A percentile compares a stretch with the other conserved stretches of the same genome.
phyloP scores from a whole-genome alignment of 1,140 invertebrate species.

The Tetragnatha versicolor region DNA sequence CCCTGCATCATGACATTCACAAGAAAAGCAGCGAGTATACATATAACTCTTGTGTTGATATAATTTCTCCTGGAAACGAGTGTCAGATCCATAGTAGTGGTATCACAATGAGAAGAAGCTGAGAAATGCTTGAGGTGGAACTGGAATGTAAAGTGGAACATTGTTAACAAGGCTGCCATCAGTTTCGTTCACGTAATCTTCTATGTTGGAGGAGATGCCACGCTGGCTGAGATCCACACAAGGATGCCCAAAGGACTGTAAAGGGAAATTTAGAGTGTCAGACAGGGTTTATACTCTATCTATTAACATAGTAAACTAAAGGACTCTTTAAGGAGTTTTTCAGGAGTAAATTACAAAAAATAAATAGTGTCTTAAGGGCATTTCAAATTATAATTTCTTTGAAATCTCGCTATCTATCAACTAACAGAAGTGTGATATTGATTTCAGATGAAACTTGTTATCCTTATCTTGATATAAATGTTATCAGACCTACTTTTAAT shows the following conservation, averaged over 20 bases:
- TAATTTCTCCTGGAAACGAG: background rate
- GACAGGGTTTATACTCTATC: background rate
- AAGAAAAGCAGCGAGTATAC: background rate
- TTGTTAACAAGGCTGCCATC: slow-evolving; percentile 65
- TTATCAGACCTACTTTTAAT: no score
- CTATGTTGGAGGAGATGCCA: slow-evolving; percentile 33
- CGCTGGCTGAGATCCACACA: slow-evolving; percentile 72
- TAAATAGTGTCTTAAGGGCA: no score
- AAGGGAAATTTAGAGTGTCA: slow-evolving; percentile 9
- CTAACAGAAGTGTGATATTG: no score
- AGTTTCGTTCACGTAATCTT: slow-evolving; percentile 64
- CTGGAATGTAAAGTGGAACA: slow-evolving; percentile 77
- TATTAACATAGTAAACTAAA: background rate
- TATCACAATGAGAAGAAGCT: slow-evolving; percentile 83
- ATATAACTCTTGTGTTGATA: background rate
- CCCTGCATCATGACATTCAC: no score
- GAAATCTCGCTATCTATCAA: no score
- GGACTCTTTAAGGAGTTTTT: no score
- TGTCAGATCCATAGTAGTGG: slow-evolving; percentile 14
- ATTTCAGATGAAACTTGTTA: no score
- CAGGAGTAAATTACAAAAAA: no score
- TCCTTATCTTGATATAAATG: no score
- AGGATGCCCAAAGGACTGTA: slow-evolving; percentile 80
- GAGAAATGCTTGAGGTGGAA: slow-evolving; percentile 86
- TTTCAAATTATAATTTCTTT: no score